Base-by-base conservation (phyloP, 1,140 invertebrate species). In the Sycophaga agraensis region DNA sequence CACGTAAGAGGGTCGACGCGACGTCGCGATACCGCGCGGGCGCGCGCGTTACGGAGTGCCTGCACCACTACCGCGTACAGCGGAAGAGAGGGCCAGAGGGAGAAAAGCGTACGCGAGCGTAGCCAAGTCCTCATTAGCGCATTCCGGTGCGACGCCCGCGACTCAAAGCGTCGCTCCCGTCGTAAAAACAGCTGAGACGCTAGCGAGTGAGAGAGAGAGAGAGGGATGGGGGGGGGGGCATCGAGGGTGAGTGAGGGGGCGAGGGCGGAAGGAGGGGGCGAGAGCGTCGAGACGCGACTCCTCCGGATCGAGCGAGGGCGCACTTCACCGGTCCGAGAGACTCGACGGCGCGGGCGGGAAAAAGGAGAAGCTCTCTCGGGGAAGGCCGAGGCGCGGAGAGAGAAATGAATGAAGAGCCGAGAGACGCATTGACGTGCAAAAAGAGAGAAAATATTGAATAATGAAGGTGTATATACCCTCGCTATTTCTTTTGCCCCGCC, bases 51-150 rank as follows among this genome's bases (percentile, higher is more conserved):
- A n/a, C 7, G 5, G 19, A 45, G 9, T 22, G 11, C 11, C 4
- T 22, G 42, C 42, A 45, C 2, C 1, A 45, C 4, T 17, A 42
- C 7, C 19, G 2, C n/a, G 19, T n/a, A 9, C 9, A 24, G 11
- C 19, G 43, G n/a, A 14, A 45, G 43, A 45, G 43, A 45, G 21
- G 24, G 8, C 16, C 2, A 35, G 31, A 12, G 48, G 31, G 28
- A 21, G 48, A 17, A 66, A 72, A 69, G 72, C 75, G 73, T 64
- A 72, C 74, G 75, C 69, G 72, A 77, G 72, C 73, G 72, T 77
- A 79, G 77, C 77, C 77, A 79, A 79, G 77, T 76, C 74, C 77
- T 81, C 79, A 81, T 81, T 81, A 80, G 75, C 77, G 78, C 79
- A 81, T 81, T 81, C 79, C 75, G 73, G 65, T 73, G 73, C 75